Percentiles rank a stretch among this genome's conserved stretches.
Evolutionary conservation across 2,797 vertebrate species (phyloP).

Genomic region (Crocidura indochinensis): DNA sequence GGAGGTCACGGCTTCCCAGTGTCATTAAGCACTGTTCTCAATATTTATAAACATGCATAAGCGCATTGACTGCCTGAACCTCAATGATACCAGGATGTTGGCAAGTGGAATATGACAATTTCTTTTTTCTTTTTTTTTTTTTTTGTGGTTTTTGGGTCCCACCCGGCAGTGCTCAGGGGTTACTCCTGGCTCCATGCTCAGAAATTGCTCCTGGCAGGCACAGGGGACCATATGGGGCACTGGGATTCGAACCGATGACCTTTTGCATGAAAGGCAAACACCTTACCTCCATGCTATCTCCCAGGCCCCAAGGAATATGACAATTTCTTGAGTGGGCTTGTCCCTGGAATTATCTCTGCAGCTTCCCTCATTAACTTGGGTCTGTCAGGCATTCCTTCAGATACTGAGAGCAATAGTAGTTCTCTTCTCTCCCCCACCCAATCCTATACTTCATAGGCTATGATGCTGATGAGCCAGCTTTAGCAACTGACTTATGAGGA

Average conservation of each 20-base stretch:
- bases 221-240: too few species aligned
- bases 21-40: not conserved
- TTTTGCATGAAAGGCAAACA: too few species aligned
- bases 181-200: too few species aligned
- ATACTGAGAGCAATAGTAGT: not conserved
- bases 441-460: slow-evolving; percentile 60
- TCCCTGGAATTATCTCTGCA: slow-evolving; percentile 9
- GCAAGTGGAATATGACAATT: slow-evolving; percentile 59
- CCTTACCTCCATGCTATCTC: too few species aligned
- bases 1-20: not conserved
- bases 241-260: too few species aligned
- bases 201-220: too few species aligned
- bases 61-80: slow-evolving; percentile 7
- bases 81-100: not conserved
- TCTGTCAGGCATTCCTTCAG: slow-evolving; percentile 60
- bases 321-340: slow-evolving; percentile 62
- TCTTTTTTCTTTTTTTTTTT: too few species aligned
- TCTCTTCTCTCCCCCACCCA: not conserved
- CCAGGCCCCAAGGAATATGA: too few species aligned
- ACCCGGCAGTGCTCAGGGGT: too few species aligned
- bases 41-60: slow-evolving; percentile 13
- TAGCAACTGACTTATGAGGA: slow-evolving; percentile 69
- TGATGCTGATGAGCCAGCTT: slow-evolving; percentile 50
- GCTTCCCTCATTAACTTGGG: slow-evolving; percentile 45
- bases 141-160: too few species aligned